Evolutionary conservation across 2,113 vertebrate species (phyloP).

Genomic region (Cepphus grylle): DNA sequence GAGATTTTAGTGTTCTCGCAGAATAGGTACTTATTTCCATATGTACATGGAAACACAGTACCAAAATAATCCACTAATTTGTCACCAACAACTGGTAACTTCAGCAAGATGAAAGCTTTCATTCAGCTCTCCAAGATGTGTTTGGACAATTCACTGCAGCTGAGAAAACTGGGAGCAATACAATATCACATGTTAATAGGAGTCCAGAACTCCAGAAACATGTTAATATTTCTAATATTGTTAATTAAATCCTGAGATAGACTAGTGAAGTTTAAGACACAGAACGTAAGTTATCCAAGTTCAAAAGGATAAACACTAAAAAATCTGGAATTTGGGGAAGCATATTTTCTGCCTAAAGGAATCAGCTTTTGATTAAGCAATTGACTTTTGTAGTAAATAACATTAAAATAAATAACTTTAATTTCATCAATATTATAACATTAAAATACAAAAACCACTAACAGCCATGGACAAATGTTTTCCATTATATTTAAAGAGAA

Average conservation of each 20-base stretch:
- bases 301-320: neutral
- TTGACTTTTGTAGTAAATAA: constrained; percentile 16
- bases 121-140: neutral
- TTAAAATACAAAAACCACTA: constrained; percentile 5
- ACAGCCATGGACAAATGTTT: neutral
- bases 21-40: neutral
- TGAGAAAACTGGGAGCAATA: neutral
- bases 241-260: neutral
- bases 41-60: neutral
- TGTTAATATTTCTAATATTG: neutral
- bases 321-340: neutral
- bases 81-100: neutral
- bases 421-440: constrained; percentile 41
- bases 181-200: neutral
- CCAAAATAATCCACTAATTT: neutral
- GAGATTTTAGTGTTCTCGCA: neutral
- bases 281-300: neutral
- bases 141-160: neutral
- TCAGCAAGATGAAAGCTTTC: neutral
- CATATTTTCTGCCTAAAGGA: neutral
- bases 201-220: neutral
- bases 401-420: neutral
- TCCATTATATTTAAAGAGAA: constrained; percentile 18
- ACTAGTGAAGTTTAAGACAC: neutral
- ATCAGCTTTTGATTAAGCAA: constrained; percentile 8